Percentiles rank a stretch among this genome's conserved stretches.
Evolutionary conservation across 2,888 invertebrate genomes (phyloP).

Genomic region (Sicus ferrugineus): DNA sequence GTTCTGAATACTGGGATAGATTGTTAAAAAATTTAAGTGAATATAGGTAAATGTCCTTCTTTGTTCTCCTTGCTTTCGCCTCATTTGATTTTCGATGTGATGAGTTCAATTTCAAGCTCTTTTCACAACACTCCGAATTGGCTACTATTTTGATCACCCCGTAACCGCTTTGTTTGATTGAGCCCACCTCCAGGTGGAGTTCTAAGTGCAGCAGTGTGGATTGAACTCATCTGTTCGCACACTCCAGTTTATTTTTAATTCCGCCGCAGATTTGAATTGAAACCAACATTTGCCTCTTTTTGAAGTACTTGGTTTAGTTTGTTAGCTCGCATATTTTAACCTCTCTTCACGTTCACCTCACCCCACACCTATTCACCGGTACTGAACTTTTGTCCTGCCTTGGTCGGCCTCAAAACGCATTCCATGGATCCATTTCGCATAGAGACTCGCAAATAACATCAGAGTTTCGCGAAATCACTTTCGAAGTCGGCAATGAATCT

Average conservation of each 20-base stretch:
- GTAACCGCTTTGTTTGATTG: too few species aligned
- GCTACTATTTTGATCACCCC: background rate
- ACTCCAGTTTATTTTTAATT: constrained; percentile 13
- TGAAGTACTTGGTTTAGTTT: constrained; percentile 21
- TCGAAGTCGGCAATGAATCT: too few species aligned
- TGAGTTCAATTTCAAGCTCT: constrained; percentile 21
- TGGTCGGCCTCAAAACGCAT: too few species aligned
- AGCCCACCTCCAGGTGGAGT: background rate
- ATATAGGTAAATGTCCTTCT: constrained; percentile 61
- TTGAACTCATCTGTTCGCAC: constrained; percentile 23
- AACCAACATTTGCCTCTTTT: constrained; percentile 15
- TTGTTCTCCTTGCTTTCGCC: constrained; percentile 23
- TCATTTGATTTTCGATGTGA: constrained; percentile 16
- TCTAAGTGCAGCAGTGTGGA: background rate
- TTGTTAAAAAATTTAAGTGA: constrained; percentile 66
- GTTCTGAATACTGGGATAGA: constrained; percentile 67
- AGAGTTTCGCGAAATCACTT: too few species aligned
- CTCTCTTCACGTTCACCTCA: constrained; percentile 3
- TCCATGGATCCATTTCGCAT: too few species aligned
- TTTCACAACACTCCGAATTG: background rate
- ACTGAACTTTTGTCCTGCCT: too few species aligned
- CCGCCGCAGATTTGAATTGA: constrained; percentile 25
- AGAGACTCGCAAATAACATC: too few species aligned
- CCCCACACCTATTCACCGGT: background rate
- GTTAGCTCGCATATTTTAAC: constrained; percentile 15